Conservation (phyloP, 2,113 vertebrate genomes). For the Toxotes jaculatrix region DNA sequence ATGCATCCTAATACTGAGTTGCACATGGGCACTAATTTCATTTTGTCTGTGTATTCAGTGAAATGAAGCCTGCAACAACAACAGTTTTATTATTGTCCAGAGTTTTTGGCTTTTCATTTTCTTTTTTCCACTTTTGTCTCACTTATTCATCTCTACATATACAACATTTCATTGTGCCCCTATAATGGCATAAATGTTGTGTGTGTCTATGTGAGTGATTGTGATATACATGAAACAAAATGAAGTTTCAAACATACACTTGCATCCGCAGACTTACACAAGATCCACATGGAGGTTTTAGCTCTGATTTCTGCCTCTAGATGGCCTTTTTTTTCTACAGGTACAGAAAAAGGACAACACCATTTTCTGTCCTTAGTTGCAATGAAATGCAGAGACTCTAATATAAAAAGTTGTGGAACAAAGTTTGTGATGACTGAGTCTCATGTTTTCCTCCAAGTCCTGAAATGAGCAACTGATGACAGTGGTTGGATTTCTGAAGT, state of each 20-base stretch:
- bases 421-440: not conserved
- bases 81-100: not conserved
- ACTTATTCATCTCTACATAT: not conserved
- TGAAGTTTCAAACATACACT: not conserved
- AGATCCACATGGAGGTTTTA: not conserved
- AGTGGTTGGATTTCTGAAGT: not conserved
- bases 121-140: not conserved
- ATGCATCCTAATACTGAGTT: conserved; percentile 6
- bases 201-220: not conserved
- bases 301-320: not conserved
- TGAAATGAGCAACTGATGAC: conserved; percentile 11
- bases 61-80: not conserved
- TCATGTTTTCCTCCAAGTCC: conserved; percentile 8
- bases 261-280: not conserved
- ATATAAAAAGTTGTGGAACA: conserved; percentile 9
- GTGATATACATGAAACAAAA: not conserved
- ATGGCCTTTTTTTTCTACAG: not conserved
- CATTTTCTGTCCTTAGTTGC: not conserved
- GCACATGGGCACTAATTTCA: not conserved
- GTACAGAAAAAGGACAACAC: not conserved
- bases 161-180: not conserved
- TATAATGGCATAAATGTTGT: not conserved
- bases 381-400: not conserved
- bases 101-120: not conserved
- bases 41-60: not conserved